These are phyloP conservation scores for Drosophila crucigera DNA, from an alignment of 2,888 invertebrate species.

Conservation along the genomic window DNA sequence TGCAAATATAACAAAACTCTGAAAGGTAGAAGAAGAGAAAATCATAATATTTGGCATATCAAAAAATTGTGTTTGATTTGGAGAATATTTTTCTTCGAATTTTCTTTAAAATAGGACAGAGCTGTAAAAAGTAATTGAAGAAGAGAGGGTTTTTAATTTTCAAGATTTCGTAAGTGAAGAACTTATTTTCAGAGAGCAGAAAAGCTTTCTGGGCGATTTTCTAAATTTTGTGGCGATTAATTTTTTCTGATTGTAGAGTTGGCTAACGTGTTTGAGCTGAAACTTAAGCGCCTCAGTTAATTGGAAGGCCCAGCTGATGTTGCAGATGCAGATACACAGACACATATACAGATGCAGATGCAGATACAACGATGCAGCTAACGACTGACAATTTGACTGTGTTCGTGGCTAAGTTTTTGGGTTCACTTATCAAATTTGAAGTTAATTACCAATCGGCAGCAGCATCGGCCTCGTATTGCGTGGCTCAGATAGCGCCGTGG, in stretches of 20 bases:
- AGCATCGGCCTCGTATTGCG: slow-evolving; percentile 2
- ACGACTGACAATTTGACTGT: slow-evolving; percentile 40
- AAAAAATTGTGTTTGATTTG: not conserved
- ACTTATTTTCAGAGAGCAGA: not conserved
- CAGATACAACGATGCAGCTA: slow-evolving; percentile 14
- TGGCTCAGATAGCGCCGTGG: slow-evolving; percentile 56
- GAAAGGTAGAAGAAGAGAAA: not conserved
- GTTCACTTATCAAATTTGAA: slow-evolving; percentile 74
- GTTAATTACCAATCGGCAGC: slow-evolving; percentile 62
- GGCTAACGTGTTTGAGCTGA: slow-evolving; percentile 9
- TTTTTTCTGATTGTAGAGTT: not conserved
- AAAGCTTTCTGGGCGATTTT: slow-evolving; percentile 22
- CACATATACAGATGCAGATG: slow-evolving; percentile 6
- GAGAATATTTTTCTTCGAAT: not conserved
- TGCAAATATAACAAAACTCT: not conserved
- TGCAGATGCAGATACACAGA: slow-evolving; percentile 12
- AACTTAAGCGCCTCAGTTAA: slow-evolving; percentile 48
- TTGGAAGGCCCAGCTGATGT: slow-evolving; percentile 26
- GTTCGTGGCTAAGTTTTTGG: slow-evolving; percentile 21
- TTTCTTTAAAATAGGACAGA: not conserved
- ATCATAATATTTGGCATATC: not conserved
- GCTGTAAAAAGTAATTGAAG: not conserved
- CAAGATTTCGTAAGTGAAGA: not conserved
- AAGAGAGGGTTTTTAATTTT: not conserved
- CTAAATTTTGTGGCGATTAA: not conserved